phyloP scores from a whole-genome alignment of 2,888 invertebrate species.

The Antheraea assamensis region DNA sequence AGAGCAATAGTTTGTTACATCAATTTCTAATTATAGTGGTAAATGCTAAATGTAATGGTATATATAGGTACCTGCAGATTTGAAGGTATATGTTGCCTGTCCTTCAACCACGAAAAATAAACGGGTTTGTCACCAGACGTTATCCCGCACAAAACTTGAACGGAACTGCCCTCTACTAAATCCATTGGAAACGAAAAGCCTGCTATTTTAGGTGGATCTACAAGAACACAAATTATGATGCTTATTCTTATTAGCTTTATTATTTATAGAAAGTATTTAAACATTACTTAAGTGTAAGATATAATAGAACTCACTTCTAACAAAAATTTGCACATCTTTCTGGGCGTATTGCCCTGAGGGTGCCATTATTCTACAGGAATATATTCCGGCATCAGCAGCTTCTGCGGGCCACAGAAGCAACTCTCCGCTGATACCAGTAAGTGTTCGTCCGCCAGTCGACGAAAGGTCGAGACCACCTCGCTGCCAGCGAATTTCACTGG shows the following conservation, averaged over 20 bases:
- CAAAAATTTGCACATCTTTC: constrained; percentile 87
- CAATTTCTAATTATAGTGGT: not conserved
- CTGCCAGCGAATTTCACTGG: constrained; percentile 73
- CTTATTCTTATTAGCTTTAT: not conserved
- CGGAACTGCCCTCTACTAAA: constrained; percentile 90
- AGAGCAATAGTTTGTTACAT: constrained; percentile 28
- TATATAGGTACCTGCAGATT: constrained; percentile 79
- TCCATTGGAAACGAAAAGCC: constrained; percentile 92
- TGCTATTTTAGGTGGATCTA: constrained; percentile 92
- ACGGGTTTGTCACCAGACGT: constrained; percentile 88
- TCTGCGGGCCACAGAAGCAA: constrained; percentile 80
- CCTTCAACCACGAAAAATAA: constrained; percentile 87
- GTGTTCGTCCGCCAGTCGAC: constrained; percentile 52
- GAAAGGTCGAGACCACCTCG: constrained; percentile 63
- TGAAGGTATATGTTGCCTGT: constrained; percentile 84
- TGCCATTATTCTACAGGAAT: constrained; percentile 89
- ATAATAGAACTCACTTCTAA: constrained; percentile 83
- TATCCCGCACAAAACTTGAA: constrained; percentile 91
- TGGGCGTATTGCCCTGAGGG: constrained; percentile 88
- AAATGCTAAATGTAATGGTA: not conserved
- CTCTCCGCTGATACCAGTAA: constrained; percentile 59
- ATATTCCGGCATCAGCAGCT: constrained; percentile 87
- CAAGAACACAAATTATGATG: constrained; percentile 11
- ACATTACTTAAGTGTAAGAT: not conserved
- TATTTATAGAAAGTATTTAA: not conserved